A percentile compares a stretch with the other conserved stretches of the same genome.
Evolutionary conservation across 2,113 vertebrate species (phyloP).

Genomic region (Pleuronectes platessa): DNA sequence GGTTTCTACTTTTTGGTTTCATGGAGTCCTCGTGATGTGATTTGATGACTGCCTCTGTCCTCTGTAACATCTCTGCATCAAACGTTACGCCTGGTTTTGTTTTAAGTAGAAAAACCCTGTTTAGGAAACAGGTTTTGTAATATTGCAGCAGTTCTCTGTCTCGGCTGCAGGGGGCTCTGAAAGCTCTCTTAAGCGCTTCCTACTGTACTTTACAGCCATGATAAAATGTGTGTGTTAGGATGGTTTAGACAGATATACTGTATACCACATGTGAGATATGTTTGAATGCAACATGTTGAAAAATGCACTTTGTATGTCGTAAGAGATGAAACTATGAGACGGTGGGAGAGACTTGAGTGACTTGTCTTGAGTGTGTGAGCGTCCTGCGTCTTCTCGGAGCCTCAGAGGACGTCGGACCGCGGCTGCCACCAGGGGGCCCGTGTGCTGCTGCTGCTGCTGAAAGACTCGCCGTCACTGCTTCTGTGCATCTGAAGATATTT

Average conservation of each 20-base stretch:
- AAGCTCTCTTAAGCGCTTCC: conserved; percentile 38
- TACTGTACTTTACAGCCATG: conserved; percentile 35
- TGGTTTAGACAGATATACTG: conserved; percentile 31
- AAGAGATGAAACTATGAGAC: conserved; percentile 18
- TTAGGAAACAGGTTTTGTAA: conserved; percentile 56
- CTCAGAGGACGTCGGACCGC: neutral
- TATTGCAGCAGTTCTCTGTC: conserved; percentile 40
- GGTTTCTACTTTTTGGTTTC: conserved; percentile 45
- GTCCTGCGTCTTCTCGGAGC: conserved; percentile 36
- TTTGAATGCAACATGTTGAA: conserved; percentile 47
- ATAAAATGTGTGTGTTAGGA: conserved; percentile 42
- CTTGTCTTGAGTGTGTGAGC: conserved; percentile 32
- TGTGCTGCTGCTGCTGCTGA: conserved; percentile 60
- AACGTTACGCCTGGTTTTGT: conserved; percentile 32
- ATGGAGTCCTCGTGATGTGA: conserved; percentile 39
- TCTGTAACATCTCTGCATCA: conserved; percentile 47
- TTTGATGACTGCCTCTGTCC: conserved; percentile 52
- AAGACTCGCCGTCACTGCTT: conserved; percentile 62
- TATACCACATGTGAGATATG: conserved; percentile 27
- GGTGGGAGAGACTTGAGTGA: conserved; percentile 43
- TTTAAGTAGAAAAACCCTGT: conserved; percentile 35
- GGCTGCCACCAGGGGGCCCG: conserved; percentile 21
- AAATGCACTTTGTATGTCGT: conserved; percentile 60
- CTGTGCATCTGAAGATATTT: conserved; percentile 72
- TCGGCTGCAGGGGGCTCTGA: conserved; percentile 52